These are phyloP conservation scores for Euspilapteryx auroguttella DNA, from an alignment of 2,888 invertebrate genomes.

Conservation along the genomic window DNA sequence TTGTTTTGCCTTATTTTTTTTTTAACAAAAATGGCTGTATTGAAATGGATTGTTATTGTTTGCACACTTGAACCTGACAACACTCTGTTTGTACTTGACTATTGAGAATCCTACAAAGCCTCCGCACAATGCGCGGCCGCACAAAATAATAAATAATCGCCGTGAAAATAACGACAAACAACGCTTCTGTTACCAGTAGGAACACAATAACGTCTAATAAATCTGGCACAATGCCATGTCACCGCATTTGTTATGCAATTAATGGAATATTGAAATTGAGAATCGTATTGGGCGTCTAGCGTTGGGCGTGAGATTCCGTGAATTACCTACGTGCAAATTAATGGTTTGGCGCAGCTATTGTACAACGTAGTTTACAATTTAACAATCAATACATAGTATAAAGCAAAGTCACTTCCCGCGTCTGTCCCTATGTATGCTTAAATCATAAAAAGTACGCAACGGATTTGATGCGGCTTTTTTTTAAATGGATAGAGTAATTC, in stretches of 20 bases:
- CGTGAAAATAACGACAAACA: conserved; percentile 30
- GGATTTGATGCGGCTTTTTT: too few species aligned
- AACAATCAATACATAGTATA: too few species aligned
- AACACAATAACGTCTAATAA: too few species aligned
- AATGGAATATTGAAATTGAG: conserved; percentile 24
- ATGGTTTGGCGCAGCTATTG: too few species aligned
- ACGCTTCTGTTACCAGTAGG: conserved; percentile 26
- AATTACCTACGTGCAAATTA: too few species aligned
- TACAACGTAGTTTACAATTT: too few species aligned
- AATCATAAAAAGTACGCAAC: too few species aligned
- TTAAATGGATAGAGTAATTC: too few species aligned
- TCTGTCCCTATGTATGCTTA: too few species aligned
- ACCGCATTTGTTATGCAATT: conserved; percentile 53
- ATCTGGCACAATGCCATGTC: conserved; percentile 39
- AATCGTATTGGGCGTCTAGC: conserved; percentile 11
- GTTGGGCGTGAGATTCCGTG: conserved; percentile 6
- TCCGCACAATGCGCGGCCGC: conserved; percentile 13
- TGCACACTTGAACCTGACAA: conserved; percentile 1
- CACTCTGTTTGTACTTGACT: conserved; percentile 3
- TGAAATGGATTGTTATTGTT: conserved; percentile 1
- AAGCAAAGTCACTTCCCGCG: too few species aligned
- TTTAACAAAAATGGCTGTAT: neutral
- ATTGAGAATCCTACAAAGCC: conserved; percentile 17
- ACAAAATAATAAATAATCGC: conserved; percentile 32
- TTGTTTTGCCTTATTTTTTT: neutral